Percentiles rank a stretch among this genome's conserved stretches.
Conservation (phyloP, 2,888 invertebrate genomes). For the Drosophila mulleri region DNA sequence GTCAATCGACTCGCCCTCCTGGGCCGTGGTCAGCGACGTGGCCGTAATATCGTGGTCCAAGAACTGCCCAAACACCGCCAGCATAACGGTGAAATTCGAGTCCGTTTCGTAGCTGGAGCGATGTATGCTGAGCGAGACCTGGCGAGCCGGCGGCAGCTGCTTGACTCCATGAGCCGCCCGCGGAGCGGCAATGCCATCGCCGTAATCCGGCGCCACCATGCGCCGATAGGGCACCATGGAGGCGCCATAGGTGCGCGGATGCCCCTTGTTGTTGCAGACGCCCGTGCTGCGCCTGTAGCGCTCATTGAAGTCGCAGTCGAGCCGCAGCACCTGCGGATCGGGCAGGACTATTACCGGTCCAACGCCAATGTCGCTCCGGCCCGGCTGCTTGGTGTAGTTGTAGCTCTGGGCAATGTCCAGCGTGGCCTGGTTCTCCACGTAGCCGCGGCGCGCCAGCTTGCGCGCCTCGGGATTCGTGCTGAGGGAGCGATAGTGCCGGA, state of each 20-base stretch:
- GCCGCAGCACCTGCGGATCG: conserved; percentile 63
- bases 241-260: conserved; percentile 89
- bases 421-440: conserved; percentile 90
- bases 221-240: conserved; percentile 90
- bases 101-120: conserved; percentile 90
- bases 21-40: conserved; percentile 91
- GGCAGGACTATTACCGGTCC: conserved; percentile 82
- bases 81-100: conserved; percentile 91
- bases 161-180: conserved; percentile 85
- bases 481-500: conserved; percentile 89
- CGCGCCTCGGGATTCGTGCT: conserved; percentile 88
- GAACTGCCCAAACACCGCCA: conserved; percentile 96
- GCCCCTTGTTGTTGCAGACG: conserved; percentile 90
- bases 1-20: conserved; percentile 89
- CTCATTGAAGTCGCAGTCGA: conserved; percentile 85
- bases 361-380: conserved; percentile 83
- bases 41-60: conserved; percentile 95
- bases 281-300: conserved; percentile 90
- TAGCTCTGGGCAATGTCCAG: conserved; percentile 86
- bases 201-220: conserved; percentile 90
- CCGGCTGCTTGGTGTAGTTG: conserved; percentile 82
- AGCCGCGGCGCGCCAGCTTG: conserved; percentile 88
- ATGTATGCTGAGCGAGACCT: conserved; percentile 91
- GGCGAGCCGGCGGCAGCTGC: conserved; percentile 90
- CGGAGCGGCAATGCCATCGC: conserved; percentile 90